Evolutionary conservation across 2,797 vertebrate species (phyloP).

Genomic region (Cirrhinus mrigala): DNA sequence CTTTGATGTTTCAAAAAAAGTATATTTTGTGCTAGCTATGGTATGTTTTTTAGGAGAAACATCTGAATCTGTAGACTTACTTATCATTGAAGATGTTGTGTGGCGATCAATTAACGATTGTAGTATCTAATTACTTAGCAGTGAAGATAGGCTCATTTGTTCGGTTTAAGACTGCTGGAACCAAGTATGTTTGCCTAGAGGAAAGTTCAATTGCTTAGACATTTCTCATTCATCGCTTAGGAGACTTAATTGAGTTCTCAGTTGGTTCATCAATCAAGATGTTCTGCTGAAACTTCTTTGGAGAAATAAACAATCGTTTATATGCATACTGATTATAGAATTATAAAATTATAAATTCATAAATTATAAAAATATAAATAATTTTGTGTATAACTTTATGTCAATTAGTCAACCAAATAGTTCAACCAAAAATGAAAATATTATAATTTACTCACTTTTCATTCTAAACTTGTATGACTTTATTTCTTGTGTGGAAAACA

Average conservation of each 20-base stretch:
- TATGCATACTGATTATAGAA: too few species aligned
- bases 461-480: not conserved
- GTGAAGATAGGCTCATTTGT: slow-evolving; percentile 2
- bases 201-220: not conserved
- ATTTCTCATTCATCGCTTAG: not conserved
- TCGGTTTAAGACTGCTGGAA: slow-evolving; percentile 21
- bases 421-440: not conserved
- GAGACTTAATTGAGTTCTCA: slow-evolving; percentile 2
- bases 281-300: not conserved
- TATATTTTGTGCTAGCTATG: not conserved
- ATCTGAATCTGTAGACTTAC: not conserved
- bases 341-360: not conserved
- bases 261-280: not conserved
- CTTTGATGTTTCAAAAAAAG: not conserved
- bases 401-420: not conserved
- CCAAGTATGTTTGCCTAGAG: slow-evolving; percentile 4
- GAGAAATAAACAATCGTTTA: not conserved
- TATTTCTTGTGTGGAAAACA: not conserved
- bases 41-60: not conserved
- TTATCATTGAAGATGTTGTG: too few species aligned
- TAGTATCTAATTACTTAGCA: slow-evolving; percentile 12
- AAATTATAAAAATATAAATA: not conserved
- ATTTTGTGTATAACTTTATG: not conserved
- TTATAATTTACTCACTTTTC: not conserved
- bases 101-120: slow-evolving; percentile 18